A percentile compares a stretch with the other conserved stretches of the same genome.
These are phyloP conservation scores for Drosophila merina DNA, from an alignment of 2,888 invertebrate species.

Conservation along the genomic window DNA sequence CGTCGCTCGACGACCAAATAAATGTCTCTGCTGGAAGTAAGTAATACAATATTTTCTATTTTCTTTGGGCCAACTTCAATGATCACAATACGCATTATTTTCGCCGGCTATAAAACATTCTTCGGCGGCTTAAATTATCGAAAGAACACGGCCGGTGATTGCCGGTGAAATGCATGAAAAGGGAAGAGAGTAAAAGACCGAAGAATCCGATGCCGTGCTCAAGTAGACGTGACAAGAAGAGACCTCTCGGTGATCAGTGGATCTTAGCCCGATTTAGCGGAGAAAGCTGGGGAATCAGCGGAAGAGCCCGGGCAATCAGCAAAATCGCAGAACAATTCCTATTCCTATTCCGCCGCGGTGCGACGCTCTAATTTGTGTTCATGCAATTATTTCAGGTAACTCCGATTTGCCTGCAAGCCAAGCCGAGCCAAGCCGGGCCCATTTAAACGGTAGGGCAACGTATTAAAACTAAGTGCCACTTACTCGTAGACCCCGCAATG, in stretches of 20 bases:
- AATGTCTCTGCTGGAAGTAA: constrained; percentile 20
- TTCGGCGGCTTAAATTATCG: constrained; percentile 67
- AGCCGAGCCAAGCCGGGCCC: constrained; percentile 47
- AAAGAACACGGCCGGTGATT: constrained; percentile 13
- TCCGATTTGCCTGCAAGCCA: constrained; percentile 60
- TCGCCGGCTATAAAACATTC: constrained; percentile 61
- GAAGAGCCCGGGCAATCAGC: constrained; percentile 22
- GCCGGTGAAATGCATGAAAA: not conserved
- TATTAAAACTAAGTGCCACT: constrained; percentile 79
- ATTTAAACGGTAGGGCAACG: constrained; percentile 73
- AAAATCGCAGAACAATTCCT: constrained; percentile 66
- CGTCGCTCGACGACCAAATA: constrained; percentile 16
- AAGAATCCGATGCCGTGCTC: constrained; percentile 38
- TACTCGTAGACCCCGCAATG: constrained; percentile 27
- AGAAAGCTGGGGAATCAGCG: constrained; percentile 68
- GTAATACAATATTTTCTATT: constrained; percentile 61
- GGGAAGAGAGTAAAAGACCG: not conserved
- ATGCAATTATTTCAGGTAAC: constrained; percentile 75
- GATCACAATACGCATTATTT: constrained; percentile 68
- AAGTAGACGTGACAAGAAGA: constrained; percentile 58
- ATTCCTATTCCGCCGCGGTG: constrained; percentile 46
- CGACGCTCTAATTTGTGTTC: constrained; percentile 75
- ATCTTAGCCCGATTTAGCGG: constrained; percentile 43
- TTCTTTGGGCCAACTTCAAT: constrained; percentile 63
- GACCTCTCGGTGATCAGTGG: constrained; percentile 13